These are phyloP conservation scores for Brachionus rubens DNA, from an alignment of 1,140 invertebrate species.

Conservation along the genomic window DNA sequence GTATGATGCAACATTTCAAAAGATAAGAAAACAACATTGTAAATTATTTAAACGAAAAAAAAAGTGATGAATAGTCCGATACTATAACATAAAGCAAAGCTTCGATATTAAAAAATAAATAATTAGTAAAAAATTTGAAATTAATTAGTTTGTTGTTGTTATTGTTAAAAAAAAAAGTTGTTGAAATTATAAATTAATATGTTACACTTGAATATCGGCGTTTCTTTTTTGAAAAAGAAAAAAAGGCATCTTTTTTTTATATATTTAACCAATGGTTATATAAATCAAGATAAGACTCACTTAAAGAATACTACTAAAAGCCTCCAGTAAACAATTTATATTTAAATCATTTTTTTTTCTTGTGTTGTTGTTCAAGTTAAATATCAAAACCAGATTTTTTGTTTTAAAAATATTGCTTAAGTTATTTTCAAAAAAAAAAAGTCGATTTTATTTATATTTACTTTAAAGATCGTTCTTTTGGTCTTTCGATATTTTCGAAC, in stretches of 20 bases:
- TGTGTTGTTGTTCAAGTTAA: constrained; percentile 5
- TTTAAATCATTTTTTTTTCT: constrained; percentile 2
- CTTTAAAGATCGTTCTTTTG: constrained; percentile 15
- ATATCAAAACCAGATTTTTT: constrained; percentile 37
- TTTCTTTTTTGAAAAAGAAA: not conserved
- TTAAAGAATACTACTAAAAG: not conserved
- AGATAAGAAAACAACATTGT: no score
- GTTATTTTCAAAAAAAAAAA: constrained; percentile 30
- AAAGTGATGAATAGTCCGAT: no score
- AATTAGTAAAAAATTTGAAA: constrained; percentile 18
- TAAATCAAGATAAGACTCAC: constrained; percentile 23
- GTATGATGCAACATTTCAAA: no score
- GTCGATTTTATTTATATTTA: no score
- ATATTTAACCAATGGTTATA: constrained; percentile 25
- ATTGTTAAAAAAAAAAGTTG: constrained; percentile 15
- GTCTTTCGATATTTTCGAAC: no score
- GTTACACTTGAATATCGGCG: constrained; percentile 25
- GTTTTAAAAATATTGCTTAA: not conserved
- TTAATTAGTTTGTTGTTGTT: constrained; percentile 31
- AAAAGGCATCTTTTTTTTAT: not conserved
- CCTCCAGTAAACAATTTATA: not conserved
- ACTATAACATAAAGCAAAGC: no score
- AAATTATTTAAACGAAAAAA: no score
- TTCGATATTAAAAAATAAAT: not conserved
- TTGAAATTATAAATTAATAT: not conserved